Evolutionary conservation across 2,113 vertebrate species (phyloP), one percentile per base, ranked within the genome.

Genomic region (Excalfactoria chinensis): DNA sequence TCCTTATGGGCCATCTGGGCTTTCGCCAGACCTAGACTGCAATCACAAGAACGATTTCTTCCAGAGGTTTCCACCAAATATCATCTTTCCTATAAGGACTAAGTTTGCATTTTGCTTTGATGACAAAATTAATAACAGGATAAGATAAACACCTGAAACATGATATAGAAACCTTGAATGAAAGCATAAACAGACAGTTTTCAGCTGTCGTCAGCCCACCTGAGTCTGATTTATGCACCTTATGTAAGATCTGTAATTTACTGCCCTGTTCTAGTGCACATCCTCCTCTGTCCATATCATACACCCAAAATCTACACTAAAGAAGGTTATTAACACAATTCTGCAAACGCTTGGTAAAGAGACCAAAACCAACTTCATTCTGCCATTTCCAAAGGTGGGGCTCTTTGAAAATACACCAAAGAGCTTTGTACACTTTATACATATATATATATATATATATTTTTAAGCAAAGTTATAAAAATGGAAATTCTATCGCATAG

Each of bases 401-500:
- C 12, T 83, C 88, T 94, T 93, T 95, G 95, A 94, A 89, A 53
- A 53, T 53, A 53, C 26, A 53, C 26, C 55, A 88, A 85, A 89
- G 28, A 60, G 48, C 72, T 95, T 94, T 95, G 88, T 89, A 64
- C 28, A 80, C 89, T 88, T 76, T 71, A 6, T 7, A 41, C 21
- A 8, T 37, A 8, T 8, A 37, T 37, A 37, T 37, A 37, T 37
- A 37, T 37, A 37, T 37, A 37, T 37, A 37, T 37, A 37, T 37
- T 8, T 37, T 37, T 37, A 37, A 89, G 75, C 79, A 93, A 95
- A 95, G 60, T 91, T 95, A 95, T 91, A 93, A 95, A 96, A 95
- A 96, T 93, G 83, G 88, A 95, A 95, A 95, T 93, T 94, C 90
- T 94, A 94, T 95, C 95, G 68, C 83, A 88, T 60, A 89, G n/a